Evolutionary conservation across 2,888 invertebrate genomes (phyloP).

Genomic region (Eupithecia abbreviata): DNA sequence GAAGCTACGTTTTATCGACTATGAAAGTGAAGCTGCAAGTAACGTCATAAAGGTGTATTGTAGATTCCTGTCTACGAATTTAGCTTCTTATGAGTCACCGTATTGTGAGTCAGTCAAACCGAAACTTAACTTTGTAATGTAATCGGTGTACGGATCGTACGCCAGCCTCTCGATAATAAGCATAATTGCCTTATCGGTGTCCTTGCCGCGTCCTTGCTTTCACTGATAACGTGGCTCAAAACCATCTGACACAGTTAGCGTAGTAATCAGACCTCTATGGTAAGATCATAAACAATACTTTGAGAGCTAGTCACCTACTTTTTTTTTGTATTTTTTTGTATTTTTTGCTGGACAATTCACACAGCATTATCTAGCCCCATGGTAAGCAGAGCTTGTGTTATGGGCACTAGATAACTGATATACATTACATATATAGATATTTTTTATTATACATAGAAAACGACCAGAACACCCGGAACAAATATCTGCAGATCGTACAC

Average conservation of each 20-base stretch:
- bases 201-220: slow-evolving; percentile 81
- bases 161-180: slow-evolving; percentile 54
- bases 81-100: not conserved
- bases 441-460: no score
- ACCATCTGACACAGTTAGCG: not conserved
- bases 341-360: no score
- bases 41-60: not conserved
- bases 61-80: not conserved
- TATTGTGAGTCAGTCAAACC: not conserved
- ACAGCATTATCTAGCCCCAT: no score
- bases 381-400: no score
- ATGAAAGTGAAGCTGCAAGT: no score
- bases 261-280: not conserved
- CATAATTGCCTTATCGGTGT: slow-evolving; percentile 74
- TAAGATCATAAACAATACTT: not conserved
- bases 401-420: no score
- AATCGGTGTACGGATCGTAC: not conserved
- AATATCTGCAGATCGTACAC: no score
- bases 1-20: no score
- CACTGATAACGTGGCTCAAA: slow-evolving; percentile 71
- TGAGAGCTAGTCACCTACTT: not conserved
- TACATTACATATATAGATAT: no score
- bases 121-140: not conserved
- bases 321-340: no score
- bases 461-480: no score